A percentile compares a stretch with the other conserved stretches of the same genome.
Evolutionary conservation across 2,888 invertebrate species (phyloP).

Genomic region (Leuctra nigra): DNA sequence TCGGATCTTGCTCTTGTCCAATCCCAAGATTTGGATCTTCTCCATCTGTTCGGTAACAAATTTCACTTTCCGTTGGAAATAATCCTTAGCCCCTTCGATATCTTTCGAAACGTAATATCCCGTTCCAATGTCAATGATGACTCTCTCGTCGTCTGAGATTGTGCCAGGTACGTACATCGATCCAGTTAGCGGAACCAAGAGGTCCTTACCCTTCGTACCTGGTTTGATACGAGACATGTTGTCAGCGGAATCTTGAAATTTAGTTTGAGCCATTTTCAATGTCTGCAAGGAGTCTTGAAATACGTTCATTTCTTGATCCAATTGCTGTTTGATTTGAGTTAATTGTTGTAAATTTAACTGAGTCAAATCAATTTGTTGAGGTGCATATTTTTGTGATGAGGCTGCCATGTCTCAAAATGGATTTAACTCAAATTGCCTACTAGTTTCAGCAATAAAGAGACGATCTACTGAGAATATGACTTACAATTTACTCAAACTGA

Average conservation of each 20-base stretch:
- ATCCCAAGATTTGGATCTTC: conserved; percentile 74
- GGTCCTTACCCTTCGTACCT: conserved; percentile 69
- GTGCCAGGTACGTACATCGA: conserved; percentile 97
- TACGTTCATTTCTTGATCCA: conserved; percentile 72
- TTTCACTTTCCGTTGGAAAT: conserved; percentile 84
- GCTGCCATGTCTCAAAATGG: too few relatives aligned
- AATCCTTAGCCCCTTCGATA: conserved; percentile 76
- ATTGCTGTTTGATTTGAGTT: conserved; percentile 75
- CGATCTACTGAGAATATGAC: too few relatives aligned
- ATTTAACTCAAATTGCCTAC: too few relatives aligned
- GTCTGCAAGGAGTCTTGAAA: conserved; percentile 87
- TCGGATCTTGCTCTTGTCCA: conserved; percentile 76
- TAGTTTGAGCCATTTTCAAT: conserved; percentile 81
- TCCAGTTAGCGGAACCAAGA: conserved; percentile 90
- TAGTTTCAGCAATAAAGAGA: too few relatives aligned
- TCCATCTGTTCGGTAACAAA: conserved; percentile 94
- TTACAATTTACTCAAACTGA: too few relatives aligned
- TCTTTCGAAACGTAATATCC: conserved; percentile 94
- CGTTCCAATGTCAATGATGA: conserved; percentile 93
- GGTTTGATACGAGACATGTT: conserved; percentile 73
- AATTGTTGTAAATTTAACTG: conserved; percentile 75
- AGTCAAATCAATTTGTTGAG: conserved; percentile 71
- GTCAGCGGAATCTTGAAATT: conserved; percentile 83
- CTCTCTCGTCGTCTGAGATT: conserved; percentile 74
- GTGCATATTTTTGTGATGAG: conserved; percentile 2